phyloP scores from a whole-genome alignment of 2,113 vertebrate genomes.

The Trematocara nigrifrons region DNA sequence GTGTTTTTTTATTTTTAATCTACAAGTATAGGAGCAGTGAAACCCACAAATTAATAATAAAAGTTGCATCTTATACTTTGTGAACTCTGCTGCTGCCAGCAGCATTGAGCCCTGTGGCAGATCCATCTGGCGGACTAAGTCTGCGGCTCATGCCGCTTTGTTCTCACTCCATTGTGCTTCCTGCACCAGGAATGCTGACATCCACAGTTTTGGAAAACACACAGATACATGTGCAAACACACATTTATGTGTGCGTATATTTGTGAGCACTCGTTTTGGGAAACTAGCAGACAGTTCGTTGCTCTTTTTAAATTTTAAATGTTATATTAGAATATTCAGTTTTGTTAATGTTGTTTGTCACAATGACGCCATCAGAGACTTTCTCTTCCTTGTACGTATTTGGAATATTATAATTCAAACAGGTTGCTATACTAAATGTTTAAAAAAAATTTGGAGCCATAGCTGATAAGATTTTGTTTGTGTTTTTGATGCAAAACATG shows the following conservation, averaged over 20 bases:
- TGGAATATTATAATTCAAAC: not conserved
- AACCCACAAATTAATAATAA: not conserved
- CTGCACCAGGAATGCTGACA: constrained; percentile 71
- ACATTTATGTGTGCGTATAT: constrained; percentile 20
- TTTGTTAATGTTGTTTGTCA: constrained; percentile 34
- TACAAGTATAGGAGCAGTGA: not conserved
- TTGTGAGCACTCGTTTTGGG: not conserved
- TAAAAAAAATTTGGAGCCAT: not conserved
- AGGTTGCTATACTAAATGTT: not conserved
- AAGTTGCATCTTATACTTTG: not conserved
- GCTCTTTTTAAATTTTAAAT: constrained; percentile 22
- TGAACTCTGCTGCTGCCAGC: not conserved
- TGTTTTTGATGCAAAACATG: not conserved
- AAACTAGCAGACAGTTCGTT: not conserved
- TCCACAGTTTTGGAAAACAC: constrained; percentile 39
- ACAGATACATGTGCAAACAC: constrained; percentile 16
- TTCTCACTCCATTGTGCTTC: constrained; percentile 66
- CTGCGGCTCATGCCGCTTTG: constrained; percentile 57
- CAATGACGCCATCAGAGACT: not conserved
- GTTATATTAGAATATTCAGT: constrained; percentile 21
- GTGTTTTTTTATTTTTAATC: not conserved
- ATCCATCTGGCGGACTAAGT: constrained; percentile 42
- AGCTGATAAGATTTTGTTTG: not conserved
- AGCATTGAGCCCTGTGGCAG: constrained; percentile 16
- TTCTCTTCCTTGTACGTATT: not conserved